These are phyloP conservation scores for Trachelus stipa DNA, from an alignment of 2,888 invertebrate genomes.

Conservation along the genomic window DNA sequence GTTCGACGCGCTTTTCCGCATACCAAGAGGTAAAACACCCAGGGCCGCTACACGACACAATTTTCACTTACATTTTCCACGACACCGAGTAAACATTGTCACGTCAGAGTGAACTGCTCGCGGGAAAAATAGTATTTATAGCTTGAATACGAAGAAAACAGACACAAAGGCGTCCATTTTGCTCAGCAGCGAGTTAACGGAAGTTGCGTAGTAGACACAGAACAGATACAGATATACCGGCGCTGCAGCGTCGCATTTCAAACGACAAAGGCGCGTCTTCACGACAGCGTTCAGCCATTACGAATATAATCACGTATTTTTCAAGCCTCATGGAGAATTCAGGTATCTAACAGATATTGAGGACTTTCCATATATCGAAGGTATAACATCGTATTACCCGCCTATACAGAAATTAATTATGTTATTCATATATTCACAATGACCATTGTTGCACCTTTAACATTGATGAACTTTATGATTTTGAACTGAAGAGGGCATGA, in stretches of 20 bases:
- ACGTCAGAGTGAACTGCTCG: slow-evolving; percentile 47
- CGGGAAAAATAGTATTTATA: slow-evolving; percentile 61
- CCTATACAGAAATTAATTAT: neutral
- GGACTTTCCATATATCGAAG: neutral
- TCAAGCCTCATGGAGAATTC: neutral
- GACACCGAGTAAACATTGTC: slow-evolving; percentile 50
- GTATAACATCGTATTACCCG: neutral
- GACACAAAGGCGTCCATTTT: slow-evolving; percentile 68
- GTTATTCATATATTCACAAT: neutral
- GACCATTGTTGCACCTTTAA: neutral
- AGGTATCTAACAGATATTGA: neutral
- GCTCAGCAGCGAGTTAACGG: slow-evolving; percentile 63
- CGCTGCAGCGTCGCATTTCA: slow-evolving; percentile 44
- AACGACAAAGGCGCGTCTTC: slow-evolving; percentile 8
- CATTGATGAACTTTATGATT: neutral
- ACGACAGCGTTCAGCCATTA: neutral
- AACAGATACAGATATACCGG: slow-evolving; percentile 46
- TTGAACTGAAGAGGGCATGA: neutral
- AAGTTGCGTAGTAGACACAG: slow-evolving; percentile 63
- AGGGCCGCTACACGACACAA: slow-evolving; percentile 32
- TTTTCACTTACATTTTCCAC: slow-evolving; percentile 45
- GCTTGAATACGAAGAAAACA: slow-evolving; percentile 64
- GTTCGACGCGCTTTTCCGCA: slow-evolving; percentile 51
- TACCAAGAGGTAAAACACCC: slow-evolving; percentile 33
- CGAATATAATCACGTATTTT: neutral